phyloP scores from a whole-genome alignment of 2,797 vertebrate genomes.

The Lemur catta region DNA sequence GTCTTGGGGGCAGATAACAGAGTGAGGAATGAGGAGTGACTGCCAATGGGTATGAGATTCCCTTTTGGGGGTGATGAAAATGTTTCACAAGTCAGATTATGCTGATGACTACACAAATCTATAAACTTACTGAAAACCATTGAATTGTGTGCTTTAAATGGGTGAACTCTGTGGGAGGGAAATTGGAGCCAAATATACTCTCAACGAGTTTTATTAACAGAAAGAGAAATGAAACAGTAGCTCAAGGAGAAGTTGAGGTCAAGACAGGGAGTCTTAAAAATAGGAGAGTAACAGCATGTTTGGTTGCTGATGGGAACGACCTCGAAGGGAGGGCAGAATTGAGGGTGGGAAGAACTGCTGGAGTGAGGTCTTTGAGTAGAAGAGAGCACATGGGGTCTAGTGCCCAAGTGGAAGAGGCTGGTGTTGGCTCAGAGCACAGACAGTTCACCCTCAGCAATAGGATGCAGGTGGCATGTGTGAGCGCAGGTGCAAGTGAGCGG shows the following conservation, averaged over 20 bases:
- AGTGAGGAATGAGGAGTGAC: background rate
- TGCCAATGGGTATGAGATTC: background rate
- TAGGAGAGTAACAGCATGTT: background rate
- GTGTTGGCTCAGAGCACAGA: background rate
- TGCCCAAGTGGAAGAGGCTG: background rate
- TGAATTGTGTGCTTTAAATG: background rate
- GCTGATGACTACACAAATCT: background rate
- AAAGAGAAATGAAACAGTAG: background rate
- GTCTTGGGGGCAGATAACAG: background rate
- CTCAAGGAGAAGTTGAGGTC: background rate
- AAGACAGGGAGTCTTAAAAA: background rate
- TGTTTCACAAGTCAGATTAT: background rate
- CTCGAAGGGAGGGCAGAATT: background rate
- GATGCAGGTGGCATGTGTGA: background rate
- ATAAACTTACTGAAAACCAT: background rate
- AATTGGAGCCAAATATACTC: background rate
- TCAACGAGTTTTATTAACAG: background rate
- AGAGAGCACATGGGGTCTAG: background rate
- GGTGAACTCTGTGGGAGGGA: background rate
- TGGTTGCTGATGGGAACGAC: background rate
- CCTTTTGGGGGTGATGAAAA: background rate
- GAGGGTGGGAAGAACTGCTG: background rate
- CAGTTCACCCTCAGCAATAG: background rate
- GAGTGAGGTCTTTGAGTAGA: background rate
- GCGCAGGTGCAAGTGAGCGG: background rate